Conservation (phyloP, 2,888 invertebrate genomes). For the Hydropsyche betteni region DNA sequence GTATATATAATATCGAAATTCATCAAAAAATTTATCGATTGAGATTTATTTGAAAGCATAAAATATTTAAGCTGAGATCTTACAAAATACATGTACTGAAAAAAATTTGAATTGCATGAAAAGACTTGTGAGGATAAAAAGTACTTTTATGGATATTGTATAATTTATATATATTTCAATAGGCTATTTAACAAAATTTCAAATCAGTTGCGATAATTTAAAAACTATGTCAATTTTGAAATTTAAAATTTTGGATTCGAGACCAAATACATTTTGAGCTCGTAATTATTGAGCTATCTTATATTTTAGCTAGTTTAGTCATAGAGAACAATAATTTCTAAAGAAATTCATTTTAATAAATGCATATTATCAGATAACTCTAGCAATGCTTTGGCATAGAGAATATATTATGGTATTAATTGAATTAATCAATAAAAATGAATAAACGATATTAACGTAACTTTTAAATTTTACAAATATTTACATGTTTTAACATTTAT, state of each 20-base stretch:
- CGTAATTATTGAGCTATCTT: conserved; percentile 5
- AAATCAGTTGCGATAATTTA: neutral
- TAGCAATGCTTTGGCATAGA: conserved; percentile 69
- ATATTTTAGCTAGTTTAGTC: conserved; percentile 2
- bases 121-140: too few relatives aligned
- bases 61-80: too few relatives aligned
- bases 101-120: too few relatives aligned
- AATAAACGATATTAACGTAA: conserved; percentile 20
- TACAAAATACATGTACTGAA: too few relatives aligned
- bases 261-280: conserved; percentile 14
- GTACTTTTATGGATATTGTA: too few relatives aligned
- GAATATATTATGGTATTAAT: conserved; percentile 56
- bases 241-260: conserved; percentile 29
- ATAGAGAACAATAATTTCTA: conserved; percentile 34
- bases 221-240: conserved; percentile 4
- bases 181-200: neutral
- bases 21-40: too few relatives aligned
- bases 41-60: too few relatives aligned
- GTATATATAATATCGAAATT: too few relatives aligned
- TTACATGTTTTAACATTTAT: conserved; percentile 3
- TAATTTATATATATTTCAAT: neutral
- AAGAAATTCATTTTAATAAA: conserved; percentile 61
- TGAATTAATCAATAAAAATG: conserved; percentile 26
- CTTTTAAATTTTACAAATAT: conserved; percentile 27
- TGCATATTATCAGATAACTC: conserved; percentile 65